A percentile compares a stretch with the other conserved stretches of the same genome.
Conservation (phyloP, 2,113 vertebrate genomes). For the Ceratotherium simum region DNA sequence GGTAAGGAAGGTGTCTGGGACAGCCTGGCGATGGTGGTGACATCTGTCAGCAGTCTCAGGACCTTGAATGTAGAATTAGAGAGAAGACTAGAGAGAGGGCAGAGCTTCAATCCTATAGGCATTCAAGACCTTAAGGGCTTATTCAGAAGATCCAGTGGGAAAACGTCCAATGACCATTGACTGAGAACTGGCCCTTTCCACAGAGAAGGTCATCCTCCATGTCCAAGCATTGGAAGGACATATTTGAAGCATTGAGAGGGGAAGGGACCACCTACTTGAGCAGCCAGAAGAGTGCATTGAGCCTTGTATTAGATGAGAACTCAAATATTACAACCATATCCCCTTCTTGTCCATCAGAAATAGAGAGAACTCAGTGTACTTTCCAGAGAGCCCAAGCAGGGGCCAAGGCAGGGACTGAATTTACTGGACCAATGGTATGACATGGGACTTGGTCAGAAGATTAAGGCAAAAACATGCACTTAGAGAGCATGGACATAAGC, state of each 20-base stretch:
- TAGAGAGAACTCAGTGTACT: background rate
- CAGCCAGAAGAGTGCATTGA: background rate
- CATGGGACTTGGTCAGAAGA: background rate
- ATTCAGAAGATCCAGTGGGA: background rate
- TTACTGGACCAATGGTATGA: background rate
- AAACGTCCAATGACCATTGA: rapidly evolving
- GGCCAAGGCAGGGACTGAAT: background rate
- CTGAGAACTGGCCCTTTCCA: background rate
- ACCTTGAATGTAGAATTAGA: background rate
- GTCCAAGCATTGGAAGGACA: background rate
- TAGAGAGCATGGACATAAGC: background rate
- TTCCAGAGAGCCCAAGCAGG: background rate
- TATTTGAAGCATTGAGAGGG: background rate
- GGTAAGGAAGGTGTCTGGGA: background rate
- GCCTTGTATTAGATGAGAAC: background rate
- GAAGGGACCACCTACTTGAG: background rate
- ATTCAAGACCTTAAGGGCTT: background rate
- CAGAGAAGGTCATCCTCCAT: background rate
- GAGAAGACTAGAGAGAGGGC: background rate
- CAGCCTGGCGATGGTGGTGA: background rate
- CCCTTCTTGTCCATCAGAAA: background rate
- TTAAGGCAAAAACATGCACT: background rate
- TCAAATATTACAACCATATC: background rate
- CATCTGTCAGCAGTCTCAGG: background rate
- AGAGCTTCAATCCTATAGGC: background rate